These are phyloP conservation scores for Tonatia bakeri DNA, from an alignment of 2,113 vertebrate genomes.

Conservation along the genomic window DNA sequence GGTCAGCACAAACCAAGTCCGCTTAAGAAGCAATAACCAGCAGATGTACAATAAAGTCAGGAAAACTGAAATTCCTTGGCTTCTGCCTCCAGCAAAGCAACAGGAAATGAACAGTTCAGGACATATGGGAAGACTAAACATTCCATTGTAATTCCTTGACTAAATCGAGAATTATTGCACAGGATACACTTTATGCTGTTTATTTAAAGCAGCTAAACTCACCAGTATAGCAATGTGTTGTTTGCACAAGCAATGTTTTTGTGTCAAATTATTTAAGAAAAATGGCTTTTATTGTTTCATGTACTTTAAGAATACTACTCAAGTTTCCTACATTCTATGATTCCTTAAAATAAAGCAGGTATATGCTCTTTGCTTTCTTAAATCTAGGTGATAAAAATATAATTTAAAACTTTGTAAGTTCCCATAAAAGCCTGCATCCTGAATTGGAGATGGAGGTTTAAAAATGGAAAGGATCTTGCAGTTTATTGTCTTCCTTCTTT, in stretches of 20 bases:
- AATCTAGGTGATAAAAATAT: neutral
- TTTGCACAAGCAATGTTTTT: slow-evolving; percentile 59
- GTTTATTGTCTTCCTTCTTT: neutral
- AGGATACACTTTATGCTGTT: slow-evolving; percentile 47
- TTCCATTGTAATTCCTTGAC: slow-evolving; percentile 70
- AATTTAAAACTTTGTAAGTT: neutral
- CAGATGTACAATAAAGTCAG: slow-evolving; percentile 76
- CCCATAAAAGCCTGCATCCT: neutral
- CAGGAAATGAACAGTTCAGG: slow-evolving; percentile 79
- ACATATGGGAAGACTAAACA: slow-evolving; percentile 74
- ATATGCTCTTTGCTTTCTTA: neutral
- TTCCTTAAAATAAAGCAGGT: slow-evolving; percentile 11
- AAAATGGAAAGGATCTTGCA: neutral
- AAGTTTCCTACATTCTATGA: neutral
- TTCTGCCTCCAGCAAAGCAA: slow-evolving; percentile 75
- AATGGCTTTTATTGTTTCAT: slow-evolving; percentile 38
- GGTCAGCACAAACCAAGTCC: slow-evolving; percentile 65
- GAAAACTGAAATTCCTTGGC: slow-evolving; percentile 73
- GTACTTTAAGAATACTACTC: slow-evolving; percentile 25
- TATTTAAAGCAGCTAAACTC: slow-evolving; percentile 53
- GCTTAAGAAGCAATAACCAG: slow-evolving; percentile 67
- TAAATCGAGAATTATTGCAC: slow-evolving; percentile 58
- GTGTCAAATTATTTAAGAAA: slow-evolving; percentile 34
- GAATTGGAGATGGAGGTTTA: neutral
- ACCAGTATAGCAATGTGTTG: slow-evolving; percentile 22